A percentile compares a stretch with the other conserved stretches of the same genome.
phyloP scores from a whole-genome alignment of 2,113 vertebrate species.

The Ailurus styani region DNA sequence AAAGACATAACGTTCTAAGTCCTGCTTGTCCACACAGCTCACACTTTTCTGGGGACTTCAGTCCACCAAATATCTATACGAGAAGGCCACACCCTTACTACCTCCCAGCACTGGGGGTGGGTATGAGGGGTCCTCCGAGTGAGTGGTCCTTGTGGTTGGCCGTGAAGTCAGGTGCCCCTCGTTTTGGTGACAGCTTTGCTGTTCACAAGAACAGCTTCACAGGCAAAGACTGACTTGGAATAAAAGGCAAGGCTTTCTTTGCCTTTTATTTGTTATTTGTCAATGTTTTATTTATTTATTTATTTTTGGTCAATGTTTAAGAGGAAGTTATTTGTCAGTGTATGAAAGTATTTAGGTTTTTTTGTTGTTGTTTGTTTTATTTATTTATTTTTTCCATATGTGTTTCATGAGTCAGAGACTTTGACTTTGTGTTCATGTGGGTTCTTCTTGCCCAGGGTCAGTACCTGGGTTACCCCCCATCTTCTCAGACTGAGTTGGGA shows the following conservation, averaged over 20 bases:
- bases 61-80: neutral
- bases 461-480: neutral
- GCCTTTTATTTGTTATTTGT: neutral
- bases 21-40: neutral
- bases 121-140: neutral
- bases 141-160: neutral
- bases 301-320: neutral
- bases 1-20: neutral
- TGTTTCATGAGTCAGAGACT: neutral
- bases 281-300: neutral
- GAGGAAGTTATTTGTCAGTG: neutral
- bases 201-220: neutral
- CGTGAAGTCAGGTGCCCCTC: neutral
- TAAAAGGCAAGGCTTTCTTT: neutral
- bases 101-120: neutral
- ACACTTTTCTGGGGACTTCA: neutral
- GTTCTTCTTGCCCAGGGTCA: neutral
- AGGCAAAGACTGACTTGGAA: neutral
- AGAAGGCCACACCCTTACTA: neutral
- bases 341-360: neutral
- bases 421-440: neutral
- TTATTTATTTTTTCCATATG: neutral
- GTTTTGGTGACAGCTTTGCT: neutral
- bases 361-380: too few species aligned
- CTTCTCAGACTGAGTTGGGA: neutral